phyloP scores from a whole-genome alignment of 2,888 invertebrate species.

The Phania funesta region DNA sequence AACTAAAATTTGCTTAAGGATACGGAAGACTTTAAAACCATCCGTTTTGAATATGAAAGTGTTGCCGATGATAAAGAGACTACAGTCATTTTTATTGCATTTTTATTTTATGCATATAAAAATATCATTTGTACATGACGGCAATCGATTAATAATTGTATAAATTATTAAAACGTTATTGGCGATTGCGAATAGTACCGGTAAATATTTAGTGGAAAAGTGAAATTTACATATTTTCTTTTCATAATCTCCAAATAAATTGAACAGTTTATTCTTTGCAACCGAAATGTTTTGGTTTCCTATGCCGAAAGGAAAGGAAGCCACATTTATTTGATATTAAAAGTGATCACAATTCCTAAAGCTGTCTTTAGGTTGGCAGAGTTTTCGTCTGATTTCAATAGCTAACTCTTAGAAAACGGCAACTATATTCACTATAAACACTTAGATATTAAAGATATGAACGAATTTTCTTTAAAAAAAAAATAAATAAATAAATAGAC shows the following conservation, averaged over 20 bases:
- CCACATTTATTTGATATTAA: too few relatives aligned
- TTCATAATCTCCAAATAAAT: neutral
- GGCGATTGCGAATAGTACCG: constrained; percentile 40
- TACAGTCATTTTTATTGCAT: constrained; percentile 12
- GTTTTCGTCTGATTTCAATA: too few relatives aligned
- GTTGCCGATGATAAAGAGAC: constrained; percentile 65
- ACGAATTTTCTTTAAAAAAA: too few relatives aligned
- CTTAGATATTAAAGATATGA: too few relatives aligned
- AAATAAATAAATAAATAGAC: too few relatives aligned
- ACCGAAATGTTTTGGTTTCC: too few relatives aligned
- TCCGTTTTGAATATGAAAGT: constrained; percentile 58
- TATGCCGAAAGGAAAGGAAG: too few relatives aligned
- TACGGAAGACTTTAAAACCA: constrained; percentile 59
- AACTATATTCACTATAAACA: too few relatives aligned
- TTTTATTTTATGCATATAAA: constrained; percentile 1
- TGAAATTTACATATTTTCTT: neutral
- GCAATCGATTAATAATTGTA: constrained; percentile 45
- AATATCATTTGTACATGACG: constrained; percentile 16
- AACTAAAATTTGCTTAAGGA: constrained; percentile 63
- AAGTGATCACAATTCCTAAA: too few relatives aligned
- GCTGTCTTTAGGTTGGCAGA: too few relatives aligned
- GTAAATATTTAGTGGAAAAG: constrained; percentile 1
- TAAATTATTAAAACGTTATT: constrained; percentile 61
- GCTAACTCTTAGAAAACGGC: too few relatives aligned
- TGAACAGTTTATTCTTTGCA: too few relatives aligned